phyloP scores from a whole-genome alignment of 2,888 invertebrate species.

The Mactromeris polynyma region DNA sequence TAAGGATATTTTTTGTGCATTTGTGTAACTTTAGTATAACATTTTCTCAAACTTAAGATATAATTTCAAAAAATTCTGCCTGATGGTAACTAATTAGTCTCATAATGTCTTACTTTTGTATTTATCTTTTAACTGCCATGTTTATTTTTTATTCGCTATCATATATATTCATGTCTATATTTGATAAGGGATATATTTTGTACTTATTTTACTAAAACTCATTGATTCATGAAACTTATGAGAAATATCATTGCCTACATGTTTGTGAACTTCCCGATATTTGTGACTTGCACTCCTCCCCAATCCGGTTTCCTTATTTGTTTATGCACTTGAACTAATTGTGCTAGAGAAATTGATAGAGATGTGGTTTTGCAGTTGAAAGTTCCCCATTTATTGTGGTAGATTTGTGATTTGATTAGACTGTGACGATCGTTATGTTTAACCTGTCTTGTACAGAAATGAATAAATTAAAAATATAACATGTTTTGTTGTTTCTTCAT shows the following conservation, averaged over 20 bases:
- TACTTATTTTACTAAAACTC: too few species aligned
- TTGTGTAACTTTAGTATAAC: too few species aligned
- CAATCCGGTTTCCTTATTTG: neutral
- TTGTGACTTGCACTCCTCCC: conserved; percentile 1
- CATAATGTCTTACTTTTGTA: neutral
- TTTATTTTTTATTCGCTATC: neutral
- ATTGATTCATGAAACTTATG: neutral
- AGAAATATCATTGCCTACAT: neutral
- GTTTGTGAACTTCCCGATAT: neutral
- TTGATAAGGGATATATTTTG: too few species aligned
- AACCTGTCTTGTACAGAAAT: conserved; percentile 29
- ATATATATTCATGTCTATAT: neutral
- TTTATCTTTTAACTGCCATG: conserved; percentile 21
- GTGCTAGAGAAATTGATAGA: conserved; percentile 4
- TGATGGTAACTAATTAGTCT: neutral
- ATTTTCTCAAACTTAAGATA: too few species aligned
- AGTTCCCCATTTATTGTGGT: neutral
- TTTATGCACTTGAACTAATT: conserved; percentile 2
- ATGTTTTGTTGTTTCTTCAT: neutral
- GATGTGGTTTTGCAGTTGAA: neutral
- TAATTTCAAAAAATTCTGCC: too few species aligned
- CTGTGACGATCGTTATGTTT: conserved; percentile 26
- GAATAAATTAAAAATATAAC: conserved; percentile 21
- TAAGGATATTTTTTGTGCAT: too few species aligned
- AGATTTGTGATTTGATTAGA: conserved; percentile 14